Evolutionary conservation across 2,888 invertebrate genomes (phyloP).

Genomic region (Podabrus alpinus): DNA sequence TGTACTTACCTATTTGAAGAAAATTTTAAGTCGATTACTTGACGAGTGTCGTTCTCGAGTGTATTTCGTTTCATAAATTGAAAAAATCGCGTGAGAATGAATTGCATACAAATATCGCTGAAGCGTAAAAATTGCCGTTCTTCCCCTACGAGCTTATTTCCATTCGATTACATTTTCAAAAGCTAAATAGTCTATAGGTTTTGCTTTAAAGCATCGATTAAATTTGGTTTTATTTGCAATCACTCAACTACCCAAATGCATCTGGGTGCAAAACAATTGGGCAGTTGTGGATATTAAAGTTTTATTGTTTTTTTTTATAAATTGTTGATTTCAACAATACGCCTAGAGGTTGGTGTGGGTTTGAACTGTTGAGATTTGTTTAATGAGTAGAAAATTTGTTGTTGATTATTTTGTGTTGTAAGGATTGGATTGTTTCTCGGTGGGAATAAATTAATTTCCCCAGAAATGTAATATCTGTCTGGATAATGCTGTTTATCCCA

Average conservation of each 20-base stretch:
- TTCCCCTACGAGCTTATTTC: slow-evolving; percentile 19
- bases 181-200: slow-evolving; percentile 16
- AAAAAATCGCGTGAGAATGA: slow-evolving; percentile 23
- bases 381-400: background rate
- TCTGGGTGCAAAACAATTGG: slow-evolving; percentile 18
- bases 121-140: slow-evolving; percentile 26
- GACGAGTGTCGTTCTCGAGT: slow-evolving; percentile 5
- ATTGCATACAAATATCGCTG: slow-evolving; percentile 11
- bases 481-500: background rate
- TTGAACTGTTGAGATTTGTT: background rate
- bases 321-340: slow-evolving; percentile 48
- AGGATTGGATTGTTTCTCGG: background rate
- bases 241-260: slow-evolving; percentile 21
- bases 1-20: background rate
- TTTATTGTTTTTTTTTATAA: slow-evolving; percentile 14
- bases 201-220: slow-evolving; percentile 23
- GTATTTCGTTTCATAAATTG: slow-evolving; percentile 4
- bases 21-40: slow-evolving; percentile 7
- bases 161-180: slow-evolving; percentile 25
- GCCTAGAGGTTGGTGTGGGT: slow-evolving; percentile 46
- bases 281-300: slow-evolving; percentile 6
- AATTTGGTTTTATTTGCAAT: slow-evolving; percentile 24
- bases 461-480: background rate
- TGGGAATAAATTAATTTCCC: background rate
- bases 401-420: background rate